These are phyloP conservation scores for Horisme vitalbata DNA, from an alignment of 2,888 invertebrate genomes.

Conservation along the genomic window DNA sequence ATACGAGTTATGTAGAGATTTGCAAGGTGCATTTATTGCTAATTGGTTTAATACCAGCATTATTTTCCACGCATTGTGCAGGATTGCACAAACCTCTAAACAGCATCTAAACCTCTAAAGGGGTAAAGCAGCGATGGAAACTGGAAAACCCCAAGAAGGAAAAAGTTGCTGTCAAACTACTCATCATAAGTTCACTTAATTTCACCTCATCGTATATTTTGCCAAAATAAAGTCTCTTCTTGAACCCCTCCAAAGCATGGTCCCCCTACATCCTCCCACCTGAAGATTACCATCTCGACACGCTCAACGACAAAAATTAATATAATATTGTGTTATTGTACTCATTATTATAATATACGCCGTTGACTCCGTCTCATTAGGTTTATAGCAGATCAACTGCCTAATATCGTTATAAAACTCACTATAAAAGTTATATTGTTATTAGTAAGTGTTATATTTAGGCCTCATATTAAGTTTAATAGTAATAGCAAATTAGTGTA, in stretches of 20 bases:
- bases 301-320: slow-evolving; percentile 42
- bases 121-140: no score
- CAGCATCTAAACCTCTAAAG: no score
- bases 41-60: no score
- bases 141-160: no score
- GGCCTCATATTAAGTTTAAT: slow-evolving; percentile 1
- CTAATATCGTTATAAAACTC: slow-evolving; percentile 4
- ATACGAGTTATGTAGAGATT: no score
- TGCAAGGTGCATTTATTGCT: no score
- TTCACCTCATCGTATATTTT: no score
- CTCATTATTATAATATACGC: slow-evolving; percentile 48
- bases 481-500: no score
- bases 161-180: no score
- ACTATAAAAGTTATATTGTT: slow-evolving; percentile 12
- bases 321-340: slow-evolving; percentile 54
- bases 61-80: no score
- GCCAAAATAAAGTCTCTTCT: background rate
- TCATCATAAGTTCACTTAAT: no score
- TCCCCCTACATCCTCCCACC: slow-evolving; percentile 28
- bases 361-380: slow-evolving; percentile 13
- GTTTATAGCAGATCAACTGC: slow-evolving; percentile 14
- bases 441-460: background rate
- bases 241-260: slow-evolving; percentile 3
- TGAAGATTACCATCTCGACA: slow-evolving; percentile 27
- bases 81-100: no score